Evolutionary conservation across 2,888 invertebrate genomes (phyloP), one percentile per base, ranked within the genome.

Genomic region (Trichogramma dendrolimi): DNA sequence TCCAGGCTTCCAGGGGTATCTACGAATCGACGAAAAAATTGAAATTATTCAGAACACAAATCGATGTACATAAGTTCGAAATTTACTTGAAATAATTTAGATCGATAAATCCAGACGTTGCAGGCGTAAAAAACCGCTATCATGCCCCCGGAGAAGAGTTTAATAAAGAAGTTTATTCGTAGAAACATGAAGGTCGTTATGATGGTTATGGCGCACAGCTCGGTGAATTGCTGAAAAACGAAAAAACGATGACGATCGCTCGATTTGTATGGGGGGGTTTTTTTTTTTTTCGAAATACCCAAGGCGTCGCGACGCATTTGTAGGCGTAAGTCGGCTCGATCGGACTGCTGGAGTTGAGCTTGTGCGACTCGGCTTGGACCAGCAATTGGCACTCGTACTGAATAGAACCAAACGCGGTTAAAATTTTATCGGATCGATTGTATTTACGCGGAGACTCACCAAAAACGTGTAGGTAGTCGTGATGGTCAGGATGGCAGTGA

Each of bases 101-200:
- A 80, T 69, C 85, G 86, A 43, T 85, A 80, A 55, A 83, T 82
- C 79, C 87, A 85, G n/a, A 92, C 86, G 55, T 88, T 83, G 76
- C 84, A 85, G 0, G 87, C 80, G 74, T 92, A 93, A 65, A 87
- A 82, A 0, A 80, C 70, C 0, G 89, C 84, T 73, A 90, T 86
- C 1, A 83, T 73, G 1, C 85, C 76, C 27, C 89, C 90, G 55
- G 91, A 83, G 1, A 86, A 71, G 71, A 93, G 84, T 82, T 96
- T 96, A 55, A 94, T 81, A 68, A 90, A 82, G 72, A 91, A 91
- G 67, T 92, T 91, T 39, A 95, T 89, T 71, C 93, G 85, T 58
- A 94, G 85, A 79, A 95, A 96, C 6, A 94, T 81, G 71, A 92
- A 93, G 68, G 88, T 88, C 73, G 90, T 84, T 14, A 88, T 79